Evolutionary conservation across 2,888 invertebrate species (phyloP).

Genomic region (Amiota communis): DNA sequence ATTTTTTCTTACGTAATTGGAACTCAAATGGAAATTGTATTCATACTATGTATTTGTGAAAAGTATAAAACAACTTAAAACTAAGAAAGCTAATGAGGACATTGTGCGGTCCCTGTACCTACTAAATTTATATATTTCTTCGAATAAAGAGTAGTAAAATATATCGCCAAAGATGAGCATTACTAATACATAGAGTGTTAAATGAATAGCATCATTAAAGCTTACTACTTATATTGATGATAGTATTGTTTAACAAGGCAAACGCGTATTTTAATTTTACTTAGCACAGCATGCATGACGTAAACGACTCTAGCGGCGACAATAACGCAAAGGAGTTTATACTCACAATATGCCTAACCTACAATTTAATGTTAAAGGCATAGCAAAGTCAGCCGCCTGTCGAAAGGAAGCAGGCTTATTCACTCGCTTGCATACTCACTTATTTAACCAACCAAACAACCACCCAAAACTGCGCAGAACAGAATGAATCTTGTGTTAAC

Average conservation of each 20-base stretch:
- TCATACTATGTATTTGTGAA: too few relatives aligned
- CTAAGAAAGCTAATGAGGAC: too few relatives aligned
- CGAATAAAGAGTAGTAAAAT: neutral
- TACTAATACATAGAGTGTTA: slow-evolving; percentile 3
- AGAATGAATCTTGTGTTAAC: slow-evolving; percentile 58
- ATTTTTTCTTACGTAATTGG: too few relatives aligned
- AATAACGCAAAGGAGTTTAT: slow-evolving; percentile 28
- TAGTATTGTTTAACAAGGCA: slow-evolving; percentile 53
- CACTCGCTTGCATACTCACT: slow-evolving; percentile 14
- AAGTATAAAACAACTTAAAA: too few relatives aligned
- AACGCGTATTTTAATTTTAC: slow-evolving; percentile 67
- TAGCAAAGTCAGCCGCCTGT: slow-evolving; percentile 11
- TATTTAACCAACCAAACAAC: neutral
- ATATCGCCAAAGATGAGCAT: slow-evolving; percentile 28
- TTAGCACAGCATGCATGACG: slow-evolving; percentile 50
- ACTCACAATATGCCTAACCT: slow-evolving; percentile 56
- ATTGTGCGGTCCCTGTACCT: too few relatives aligned
- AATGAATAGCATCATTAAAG: slow-evolving; percentile 1
- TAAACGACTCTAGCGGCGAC: slow-evolving; percentile 4
- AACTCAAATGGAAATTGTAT: too few relatives aligned
- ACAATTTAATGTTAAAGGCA: neutral
- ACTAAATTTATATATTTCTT: too few relatives aligned
- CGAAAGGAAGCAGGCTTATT: slow-evolving; percentile 29
- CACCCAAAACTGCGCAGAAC: slow-evolving; percentile 27
- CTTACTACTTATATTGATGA: slow-evolving; percentile 6